Evolutionary conservation across 1,140 invertebrate genomes (phyloP).

Genomic region (Drosophila elegans): DNA sequence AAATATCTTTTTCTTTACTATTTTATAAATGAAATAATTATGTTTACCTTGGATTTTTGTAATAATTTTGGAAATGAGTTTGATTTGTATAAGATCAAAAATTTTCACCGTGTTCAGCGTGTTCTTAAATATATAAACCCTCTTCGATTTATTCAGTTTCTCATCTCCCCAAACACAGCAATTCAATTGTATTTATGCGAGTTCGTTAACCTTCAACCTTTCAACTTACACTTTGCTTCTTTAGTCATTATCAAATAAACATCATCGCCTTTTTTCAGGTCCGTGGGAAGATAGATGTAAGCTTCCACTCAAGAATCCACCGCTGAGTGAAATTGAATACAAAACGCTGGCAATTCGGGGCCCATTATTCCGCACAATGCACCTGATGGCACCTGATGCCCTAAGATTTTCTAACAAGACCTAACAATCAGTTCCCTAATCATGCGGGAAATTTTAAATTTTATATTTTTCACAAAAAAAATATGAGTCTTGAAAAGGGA

Average conservation of each 20-base stretch:
- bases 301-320: constrained; percentile 69
- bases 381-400: constrained; percentile 69
- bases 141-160: neutral
- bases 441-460: constrained; percentile 63
- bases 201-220: constrained; percentile 72
- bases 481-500: constrained; percentile 18
- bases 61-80: too few species aligned
- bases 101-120: too few species aligned
- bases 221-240: constrained; percentile 12
- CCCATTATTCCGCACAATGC: constrained; percentile 52
- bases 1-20: too few species aligned
- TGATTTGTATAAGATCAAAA: too few species aligned
- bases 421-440: constrained; percentile 61
- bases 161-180: neutral
- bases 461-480: constrained; percentile 46
- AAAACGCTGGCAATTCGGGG: constrained; percentile 45
- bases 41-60: too few species aligned
- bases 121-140: neutral
- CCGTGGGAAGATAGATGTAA: constrained; percentile 65
- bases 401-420: constrained; percentile 40
- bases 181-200: constrained; percentile 18
- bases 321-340: constrained; percentile 75
- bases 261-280: constrained; percentile 17
- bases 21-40: too few species aligned
- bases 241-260: constrained; percentile 34